Evolutionary conservation across 2,888 invertebrate genomes (phyloP), one percentile per base, ranked within the genome.

Genomic region (Tromatobia lineatoria): DNA sequence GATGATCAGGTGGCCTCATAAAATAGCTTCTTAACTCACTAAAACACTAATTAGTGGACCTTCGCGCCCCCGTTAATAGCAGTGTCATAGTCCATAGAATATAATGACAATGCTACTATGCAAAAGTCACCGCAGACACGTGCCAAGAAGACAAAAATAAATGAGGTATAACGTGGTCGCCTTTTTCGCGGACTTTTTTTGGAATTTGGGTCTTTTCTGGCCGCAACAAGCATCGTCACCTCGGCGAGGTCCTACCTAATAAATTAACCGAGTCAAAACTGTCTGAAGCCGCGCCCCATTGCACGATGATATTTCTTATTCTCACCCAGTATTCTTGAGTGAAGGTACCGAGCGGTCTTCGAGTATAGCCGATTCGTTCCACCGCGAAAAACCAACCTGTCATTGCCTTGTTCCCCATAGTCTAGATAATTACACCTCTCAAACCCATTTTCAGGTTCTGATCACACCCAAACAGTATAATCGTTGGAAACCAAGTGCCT

Each of bases 181-280:
- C 42, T 15, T 79, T 25, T 67, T 81, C 79, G 83, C 77, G 71
- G 74, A 84, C 47, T 75, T 75, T 86, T 83, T 59, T 34, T 34
- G 69, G 81, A 82, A 86, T 88, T 83, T 52, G 80, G 82, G 86
- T 82, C 83, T 74, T 4, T 42, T 54, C 20, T 29, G 38, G 8
- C 8, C 61, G 29, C 29, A 38, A n/a, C 18, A 15, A 38, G 11
- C 73, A 20, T 45, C 38, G 25, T 45, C 54, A 45, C 25, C 57
- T 59, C 57, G 23, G 29, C 18, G 15, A 23, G 42, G 15, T 10
- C 20, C 29, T 29, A 38, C n/a, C 57, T 73, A 80, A 80, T 77
- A 83, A 76, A 77, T 83, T 74, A 74, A 77, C 15, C 34, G 45
- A 80, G 76, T 80, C 75, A 54, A 77, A 52, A 79, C 57, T 1